These are phyloP conservation scores for Hemitrygon akajei DNA, from an alignment of 2,797 vertebrate genomes.

Conservation along the genomic window DNA sequence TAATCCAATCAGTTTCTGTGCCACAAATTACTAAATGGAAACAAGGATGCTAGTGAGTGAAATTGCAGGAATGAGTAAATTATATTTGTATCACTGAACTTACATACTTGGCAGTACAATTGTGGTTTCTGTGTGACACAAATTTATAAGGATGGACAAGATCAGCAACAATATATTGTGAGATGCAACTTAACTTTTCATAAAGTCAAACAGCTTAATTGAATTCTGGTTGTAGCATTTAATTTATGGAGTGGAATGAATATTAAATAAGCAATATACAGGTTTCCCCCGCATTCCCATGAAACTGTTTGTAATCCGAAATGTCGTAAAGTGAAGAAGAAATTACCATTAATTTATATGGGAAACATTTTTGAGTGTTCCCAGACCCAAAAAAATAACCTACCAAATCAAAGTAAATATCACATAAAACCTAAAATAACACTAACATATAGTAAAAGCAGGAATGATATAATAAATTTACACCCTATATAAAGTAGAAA, in stretches of 20 bases:
- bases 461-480: too few relatives aligned
- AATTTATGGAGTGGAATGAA: background rate
- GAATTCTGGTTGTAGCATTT: background rate
- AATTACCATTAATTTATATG: too few relatives aligned
- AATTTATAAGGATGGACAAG: background rate
- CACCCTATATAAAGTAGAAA: too few relatives aligned
- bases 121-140: background rate
- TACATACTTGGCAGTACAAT: background rate
- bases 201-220: background rate
- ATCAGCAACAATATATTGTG: background rate
- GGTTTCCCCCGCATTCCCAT: too few relatives aligned
- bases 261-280: background rate
- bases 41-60: background rate
- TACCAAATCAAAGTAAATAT: too few relatives aligned
- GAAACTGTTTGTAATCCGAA: too few relatives aligned
- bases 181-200: background rate
- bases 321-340: too few relatives aligned
- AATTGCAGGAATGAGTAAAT: background rate
- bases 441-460: too few relatives aligned
- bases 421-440: too few relatives aligned
- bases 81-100: background rate
- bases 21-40: background rate
- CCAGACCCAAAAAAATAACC: too few relatives aligned
- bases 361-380: too few relatives aligned
- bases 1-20: background rate